These are phyloP conservation scores for Agapornis roseicollis DNA, from an alignment of 2,113 vertebrate species.

Conservation along the genomic window DNA sequence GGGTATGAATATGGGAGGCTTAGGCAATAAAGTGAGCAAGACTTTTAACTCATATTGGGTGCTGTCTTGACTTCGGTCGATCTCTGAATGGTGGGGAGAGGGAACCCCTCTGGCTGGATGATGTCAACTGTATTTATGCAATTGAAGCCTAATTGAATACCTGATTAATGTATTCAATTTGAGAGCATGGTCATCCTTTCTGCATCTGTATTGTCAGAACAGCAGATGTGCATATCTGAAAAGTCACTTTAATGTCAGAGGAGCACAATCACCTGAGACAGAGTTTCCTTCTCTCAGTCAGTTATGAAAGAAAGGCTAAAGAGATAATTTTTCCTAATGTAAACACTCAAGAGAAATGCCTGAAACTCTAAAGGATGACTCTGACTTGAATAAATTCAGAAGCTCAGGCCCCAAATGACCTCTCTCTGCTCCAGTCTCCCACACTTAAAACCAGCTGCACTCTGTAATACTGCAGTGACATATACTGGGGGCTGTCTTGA, in stretches of 20 bases:
- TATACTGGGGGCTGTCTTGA: not conserved
- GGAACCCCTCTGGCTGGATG: not conserved
- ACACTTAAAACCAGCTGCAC: not conserved
- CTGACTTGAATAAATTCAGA: not conserved
- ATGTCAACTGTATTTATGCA: not conserved
- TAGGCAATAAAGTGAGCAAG: no score
- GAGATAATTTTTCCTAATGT: not conserved
- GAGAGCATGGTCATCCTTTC: not conserved
- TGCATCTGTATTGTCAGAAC: not conserved
- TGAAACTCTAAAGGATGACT: not conserved
- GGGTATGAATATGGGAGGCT: no score
- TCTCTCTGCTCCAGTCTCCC: not conserved
- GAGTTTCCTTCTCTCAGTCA: not conserved
- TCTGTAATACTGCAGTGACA: not conserved
- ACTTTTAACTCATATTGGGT: no score
- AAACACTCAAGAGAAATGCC: not conserved
- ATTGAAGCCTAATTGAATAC: not conserved
- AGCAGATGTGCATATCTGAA: not conserved
- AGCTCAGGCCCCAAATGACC: not conserved
- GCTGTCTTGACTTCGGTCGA: no score
- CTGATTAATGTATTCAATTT: not conserved
- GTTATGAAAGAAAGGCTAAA: not conserved
- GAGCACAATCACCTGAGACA: not conserved
- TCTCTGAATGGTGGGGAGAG: no score
- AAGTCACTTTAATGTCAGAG: not conserved